phyloP scores from a whole-genome alignment of 2,113 vertebrate genomes.

The Mus spicilegus region DNA sequence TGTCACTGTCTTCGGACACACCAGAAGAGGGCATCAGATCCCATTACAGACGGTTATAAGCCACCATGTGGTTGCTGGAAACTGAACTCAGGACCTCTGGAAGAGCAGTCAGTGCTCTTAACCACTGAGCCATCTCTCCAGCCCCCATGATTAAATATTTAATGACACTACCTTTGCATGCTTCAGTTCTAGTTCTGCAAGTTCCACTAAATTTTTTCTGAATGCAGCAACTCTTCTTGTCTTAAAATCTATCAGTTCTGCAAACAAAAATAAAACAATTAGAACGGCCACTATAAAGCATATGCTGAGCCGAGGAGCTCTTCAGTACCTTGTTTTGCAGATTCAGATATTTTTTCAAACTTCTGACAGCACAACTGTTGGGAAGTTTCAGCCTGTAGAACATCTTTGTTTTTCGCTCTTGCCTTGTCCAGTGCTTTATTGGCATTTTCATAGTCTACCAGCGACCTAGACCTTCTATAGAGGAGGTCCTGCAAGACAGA shows the following conservation, averaged over 20 bases:
- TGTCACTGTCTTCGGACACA: no score
- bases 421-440: slow-evolving; percentile 99
- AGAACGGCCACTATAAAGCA: not conserved
- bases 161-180: slow-evolving; percentile 94
- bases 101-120: no score
- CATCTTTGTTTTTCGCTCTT: slow-evolving; percentile 98
- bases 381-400: slow-evolving; percentile 97
- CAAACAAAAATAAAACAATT: slow-evolving; percentile 49
- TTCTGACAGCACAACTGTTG: slow-evolving; percentile 99
- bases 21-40: no score
- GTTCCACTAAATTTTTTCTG: slow-evolving; percentile 99
- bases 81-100: no score
- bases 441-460: slow-evolving; percentile 99
- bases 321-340: slow-evolving; percentile 96
- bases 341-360: slow-evolving; percentile 99
- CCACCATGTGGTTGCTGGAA: no score
- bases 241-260: slow-evolving; percentile 99
- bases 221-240: slow-evolving; percentile 98
- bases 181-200: slow-evolving; percentile 99
- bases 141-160: slow-evolving; percentile 4
- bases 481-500: slow-evolving; percentile 92
- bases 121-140: no score
- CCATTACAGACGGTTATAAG: no score
- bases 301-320: slow-evolving; percentile 1
- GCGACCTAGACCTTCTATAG: slow-evolving; percentile 95